Evolutionary conservation across 2,113 vertebrate species (phyloP).

Genomic region (Argyrosomus japonicus): DNA sequence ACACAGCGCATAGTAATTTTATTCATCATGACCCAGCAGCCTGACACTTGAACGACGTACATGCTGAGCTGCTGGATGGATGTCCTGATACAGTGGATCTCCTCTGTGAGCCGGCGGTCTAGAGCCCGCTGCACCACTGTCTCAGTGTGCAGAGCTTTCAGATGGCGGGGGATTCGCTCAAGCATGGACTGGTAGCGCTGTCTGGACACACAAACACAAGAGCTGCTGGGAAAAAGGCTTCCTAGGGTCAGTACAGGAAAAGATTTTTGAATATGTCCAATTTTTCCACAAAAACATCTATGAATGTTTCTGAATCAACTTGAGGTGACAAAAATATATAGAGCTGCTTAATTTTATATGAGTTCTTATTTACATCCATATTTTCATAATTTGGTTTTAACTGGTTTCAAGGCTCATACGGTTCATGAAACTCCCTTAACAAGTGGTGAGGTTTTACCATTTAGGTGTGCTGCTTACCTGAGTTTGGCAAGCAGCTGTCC

Average conservation of each 20-base stretch:
- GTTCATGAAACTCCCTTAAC: background rate
- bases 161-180: slow-evolving; percentile 84
- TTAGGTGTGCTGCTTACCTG: slow-evolving; percentile 81
- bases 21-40: background rate
- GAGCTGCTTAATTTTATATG: background rate
- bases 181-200: slow-evolving; percentile 88
- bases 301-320: background rate
- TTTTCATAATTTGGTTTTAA: background rate
- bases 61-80: slow-evolving; percentile 84
- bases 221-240: background rate
- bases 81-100: slow-evolving; percentile 86
- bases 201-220: slow-evolving; percentile 71
- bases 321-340: background rate
- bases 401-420: background rate
- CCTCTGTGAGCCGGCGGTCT: slow-evolving; percentile 86
- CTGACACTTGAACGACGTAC: slow-evolving; percentile 80
- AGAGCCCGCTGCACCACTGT: slow-evolving; percentile 85
- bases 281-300: background rate
- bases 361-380: background rate
- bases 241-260: background rate
- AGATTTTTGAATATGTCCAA: background rate
- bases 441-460: background rate
- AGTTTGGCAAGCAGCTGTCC: slow-evolving; percentile 91
- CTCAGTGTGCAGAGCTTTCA: slow-evolving; percentile 88
- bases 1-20: background rate